A percentile compares a stretch with the other conserved stretches of the same genome.
phyloP scores from a whole-genome alignment of 2,113 vertebrate species.

The Dasypus novemcinctus region DNA sequence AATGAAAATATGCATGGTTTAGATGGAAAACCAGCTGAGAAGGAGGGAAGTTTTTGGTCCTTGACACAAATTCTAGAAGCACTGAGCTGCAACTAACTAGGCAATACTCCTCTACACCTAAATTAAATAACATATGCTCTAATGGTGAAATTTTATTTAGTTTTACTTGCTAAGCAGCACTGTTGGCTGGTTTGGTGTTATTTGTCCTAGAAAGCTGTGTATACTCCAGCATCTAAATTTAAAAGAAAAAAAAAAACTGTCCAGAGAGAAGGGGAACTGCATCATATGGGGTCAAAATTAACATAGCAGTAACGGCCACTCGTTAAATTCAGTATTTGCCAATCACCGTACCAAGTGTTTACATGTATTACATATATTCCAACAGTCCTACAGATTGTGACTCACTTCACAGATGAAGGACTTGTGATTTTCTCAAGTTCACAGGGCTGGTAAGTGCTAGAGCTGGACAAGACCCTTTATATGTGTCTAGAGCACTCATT shows the following conservation, averaged over 20 bases:
- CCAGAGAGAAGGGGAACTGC: neutral
- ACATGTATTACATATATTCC: neutral
- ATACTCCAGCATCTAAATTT: neutral
- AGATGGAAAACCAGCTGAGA: neutral
- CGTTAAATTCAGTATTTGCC: neutral
- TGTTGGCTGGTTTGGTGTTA: neutral
- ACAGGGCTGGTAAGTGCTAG: neutral
- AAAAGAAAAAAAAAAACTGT: neutral
- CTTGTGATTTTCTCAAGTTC: slow-evolving; percentile 21
- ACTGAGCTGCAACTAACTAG: neutral
- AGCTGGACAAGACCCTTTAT: neutral
- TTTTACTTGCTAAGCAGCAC: neutral
- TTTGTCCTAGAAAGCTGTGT: neutral
- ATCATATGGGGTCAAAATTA: neutral
- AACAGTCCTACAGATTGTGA: neutral
- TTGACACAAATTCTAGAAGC: neutral
- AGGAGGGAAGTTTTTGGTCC: neutral
- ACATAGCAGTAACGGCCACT: neutral
- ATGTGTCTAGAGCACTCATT: neutral
- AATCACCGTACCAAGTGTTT: neutral
- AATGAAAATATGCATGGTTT: neutral
- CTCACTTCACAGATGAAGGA: slow-evolving; percentile 2
- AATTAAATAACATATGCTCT: slow-evolving; percentile 27
- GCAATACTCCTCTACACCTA: neutral
- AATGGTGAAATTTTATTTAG: neutral